Conservation (phyloP, 2,797 vertebrate species). For the Artibeus lituratus region DNA sequence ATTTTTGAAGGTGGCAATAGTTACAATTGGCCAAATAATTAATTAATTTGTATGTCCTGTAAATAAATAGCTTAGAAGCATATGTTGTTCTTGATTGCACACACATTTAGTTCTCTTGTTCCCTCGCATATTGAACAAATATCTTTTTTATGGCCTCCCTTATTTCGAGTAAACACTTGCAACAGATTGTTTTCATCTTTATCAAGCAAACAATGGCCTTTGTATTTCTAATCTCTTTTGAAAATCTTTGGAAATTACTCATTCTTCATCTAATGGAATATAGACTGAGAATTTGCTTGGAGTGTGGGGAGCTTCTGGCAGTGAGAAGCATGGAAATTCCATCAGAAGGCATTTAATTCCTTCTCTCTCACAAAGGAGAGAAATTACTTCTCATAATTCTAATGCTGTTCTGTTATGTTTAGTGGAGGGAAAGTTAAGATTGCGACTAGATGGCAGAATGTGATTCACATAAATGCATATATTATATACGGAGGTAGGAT, state of each 20-base stretch:
- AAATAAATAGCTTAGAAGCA: neutral
- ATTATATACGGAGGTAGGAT: neutral
- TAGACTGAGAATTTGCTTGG: neutral
- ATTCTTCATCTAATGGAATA: neutral
- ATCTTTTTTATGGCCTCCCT: neutral
- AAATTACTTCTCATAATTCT: neutral
- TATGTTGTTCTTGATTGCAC: neutral
- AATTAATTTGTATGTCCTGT: neutral
- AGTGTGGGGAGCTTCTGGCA: neutral
- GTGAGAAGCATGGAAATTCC: neutral
- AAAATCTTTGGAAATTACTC: neutral
- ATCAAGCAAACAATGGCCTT: neutral
- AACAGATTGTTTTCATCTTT: slow-evolving; percentile 8
- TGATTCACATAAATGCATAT: neutral
- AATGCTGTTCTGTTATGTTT: neutral
- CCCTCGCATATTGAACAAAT: neutral
- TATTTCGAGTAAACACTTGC: neutral
- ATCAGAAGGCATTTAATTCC: neutral
- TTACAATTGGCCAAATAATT: neutral
- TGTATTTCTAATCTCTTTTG: neutral
- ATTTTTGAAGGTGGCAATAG: neutral
- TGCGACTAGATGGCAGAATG: neutral
- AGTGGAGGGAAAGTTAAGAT: neutral
- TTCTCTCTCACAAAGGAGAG: neutral
- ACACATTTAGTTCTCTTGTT: neutral